These are phyloP conservation scores for Emydura subglobosa DNA, from an alignment of 2,113 vertebrate genomes.

Conservation along the genomic window DNA sequence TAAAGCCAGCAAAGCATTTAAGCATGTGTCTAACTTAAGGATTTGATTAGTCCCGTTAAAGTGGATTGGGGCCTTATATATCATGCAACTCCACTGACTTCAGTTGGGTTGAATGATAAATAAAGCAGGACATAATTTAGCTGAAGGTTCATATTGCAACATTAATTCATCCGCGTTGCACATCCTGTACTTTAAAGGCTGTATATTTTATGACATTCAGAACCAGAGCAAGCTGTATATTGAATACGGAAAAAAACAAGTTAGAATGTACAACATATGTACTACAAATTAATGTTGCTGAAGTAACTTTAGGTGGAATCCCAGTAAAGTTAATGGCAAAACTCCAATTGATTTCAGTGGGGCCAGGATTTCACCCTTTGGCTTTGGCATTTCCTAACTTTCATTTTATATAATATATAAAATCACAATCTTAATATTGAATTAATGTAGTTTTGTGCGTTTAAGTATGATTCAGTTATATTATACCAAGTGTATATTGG, in stretches of 20 bases:
- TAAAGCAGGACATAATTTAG: background rate
- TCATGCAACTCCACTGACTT: background rate
- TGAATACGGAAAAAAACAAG: background rate
- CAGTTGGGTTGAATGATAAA: background rate
- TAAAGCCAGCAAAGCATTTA: background rate
- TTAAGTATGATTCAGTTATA: slow-evolving; percentile 30
- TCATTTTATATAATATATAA: background rate
- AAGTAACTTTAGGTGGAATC: background rate
- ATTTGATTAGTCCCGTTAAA: background rate
- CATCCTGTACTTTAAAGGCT: accelerated
- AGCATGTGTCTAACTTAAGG: background rate
- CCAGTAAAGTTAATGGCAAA: background rate
- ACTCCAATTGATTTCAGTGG: background rate
- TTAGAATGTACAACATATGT: background rate
- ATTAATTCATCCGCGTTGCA: slow-evolving; percentile 1
- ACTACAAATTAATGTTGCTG: background rate
- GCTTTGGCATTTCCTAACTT: background rate
- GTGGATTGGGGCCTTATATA: background rate
- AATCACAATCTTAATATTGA: background rate
- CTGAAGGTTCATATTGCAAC: background rate
- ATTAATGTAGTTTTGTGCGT: background rate
- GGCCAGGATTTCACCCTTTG: background rate
- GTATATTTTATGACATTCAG: background rate
- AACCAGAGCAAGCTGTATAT: accelerated
- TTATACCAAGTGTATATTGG: background rate